Evolutionary conservation across 2,797 vertebrate genomes (phyloP), one percentile per base, ranked within the genome.

Genomic region (Heterohyrax brucei): DNA sequence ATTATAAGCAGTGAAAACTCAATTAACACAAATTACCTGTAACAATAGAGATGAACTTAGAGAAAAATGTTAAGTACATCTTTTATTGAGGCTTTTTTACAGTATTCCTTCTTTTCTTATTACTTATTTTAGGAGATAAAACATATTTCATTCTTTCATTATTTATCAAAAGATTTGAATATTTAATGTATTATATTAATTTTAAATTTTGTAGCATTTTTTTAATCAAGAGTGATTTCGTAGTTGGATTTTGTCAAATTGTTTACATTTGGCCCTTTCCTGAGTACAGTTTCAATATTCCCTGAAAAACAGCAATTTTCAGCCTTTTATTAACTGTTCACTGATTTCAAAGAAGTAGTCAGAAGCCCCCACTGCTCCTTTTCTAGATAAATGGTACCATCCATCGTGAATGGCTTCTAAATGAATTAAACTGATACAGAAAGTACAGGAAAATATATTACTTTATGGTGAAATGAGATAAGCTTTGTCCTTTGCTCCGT

Each of bases 341-440:
- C 48, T 94, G 12, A 84, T 83, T 90, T 94, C 76, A 87, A 92
- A 88, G 73, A 72, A 84, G 85, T 93, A 1, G 16, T 39, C 66
- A 89, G 88, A 93, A 59, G 6, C 1, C 9, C 66, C 39, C 30
- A 70, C 10, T 64, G 33, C 1, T 92, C 64, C 62, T 95, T 95
- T 56, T 93, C 68, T 72, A 81, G 30, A 53, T 46, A 85, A 85
- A 39, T 39, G 39, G 5, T 61, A 66, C 75, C 12, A n/a, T 28
- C 13, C 64, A 16, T 92, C 12, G 28, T 56, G 78, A 83, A 4
- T 94, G 10, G 33, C 1, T 56, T 93, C n/a, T 77, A 50, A 76
- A 64, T 87, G 7, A 39, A 7, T 59, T 10, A 68, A 46, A 22
- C 30, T 77, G 68, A 82, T 28, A 89, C 30, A 79, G 5, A 92